These are phyloP conservation scores for Drosophila prosaltans DNA, from an alignment of 1,140 invertebrate species.

Conservation along the genomic window DNA sequence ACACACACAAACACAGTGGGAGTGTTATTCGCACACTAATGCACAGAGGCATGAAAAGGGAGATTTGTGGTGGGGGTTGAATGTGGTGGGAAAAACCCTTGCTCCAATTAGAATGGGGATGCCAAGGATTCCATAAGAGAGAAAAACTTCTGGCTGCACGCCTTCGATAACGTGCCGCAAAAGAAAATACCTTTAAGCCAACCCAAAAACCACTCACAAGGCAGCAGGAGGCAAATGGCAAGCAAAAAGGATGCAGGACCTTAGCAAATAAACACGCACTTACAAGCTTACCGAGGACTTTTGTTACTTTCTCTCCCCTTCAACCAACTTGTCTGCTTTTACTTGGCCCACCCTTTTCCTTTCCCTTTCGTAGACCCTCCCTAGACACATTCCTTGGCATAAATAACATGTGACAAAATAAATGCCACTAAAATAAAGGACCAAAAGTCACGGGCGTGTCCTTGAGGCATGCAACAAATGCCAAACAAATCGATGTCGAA, in stretches of 20 bases:
- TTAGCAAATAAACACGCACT: conserved; percentile 74
- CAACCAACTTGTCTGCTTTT: neutral
- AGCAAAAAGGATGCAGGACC: conserved; percentile 22
- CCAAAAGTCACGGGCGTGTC: conserved; percentile 62
- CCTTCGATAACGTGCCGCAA: conserved; percentile 64
- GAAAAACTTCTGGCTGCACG: conserved; percentile 42
- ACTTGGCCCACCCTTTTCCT: neutral
- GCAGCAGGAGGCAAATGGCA: neutral
- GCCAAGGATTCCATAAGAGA: conserved; percentile 29
- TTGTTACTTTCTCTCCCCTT: conserved; percentile 12
- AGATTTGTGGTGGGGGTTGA: neutral
- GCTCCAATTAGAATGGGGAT: conserved; percentile 62
- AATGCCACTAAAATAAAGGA: conserved; percentile 67
- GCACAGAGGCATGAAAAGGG: neutral
- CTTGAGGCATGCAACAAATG: conserved; percentile 72
- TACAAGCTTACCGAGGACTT: conserved; percentile 61
- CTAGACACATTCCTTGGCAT: conserved; percentile 46
- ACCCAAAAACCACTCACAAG: conserved; percentile 37
- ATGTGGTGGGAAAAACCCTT: conserved; percentile 47
- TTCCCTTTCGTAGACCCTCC: neutral
- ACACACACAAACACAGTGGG: conserved; percentile 1
- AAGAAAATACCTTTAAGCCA: conserved; percentile 63
- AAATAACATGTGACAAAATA: conserved; percentile 75
- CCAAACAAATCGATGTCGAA: conserved; percentile 72
- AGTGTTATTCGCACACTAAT: neutral